A percentile compares a stretch with the other conserved stretches of the same genome.
phyloP scores from a whole-genome alignment of 2,797 vertebrate species.

The Gymnoscopelus microlampas region DNA sequence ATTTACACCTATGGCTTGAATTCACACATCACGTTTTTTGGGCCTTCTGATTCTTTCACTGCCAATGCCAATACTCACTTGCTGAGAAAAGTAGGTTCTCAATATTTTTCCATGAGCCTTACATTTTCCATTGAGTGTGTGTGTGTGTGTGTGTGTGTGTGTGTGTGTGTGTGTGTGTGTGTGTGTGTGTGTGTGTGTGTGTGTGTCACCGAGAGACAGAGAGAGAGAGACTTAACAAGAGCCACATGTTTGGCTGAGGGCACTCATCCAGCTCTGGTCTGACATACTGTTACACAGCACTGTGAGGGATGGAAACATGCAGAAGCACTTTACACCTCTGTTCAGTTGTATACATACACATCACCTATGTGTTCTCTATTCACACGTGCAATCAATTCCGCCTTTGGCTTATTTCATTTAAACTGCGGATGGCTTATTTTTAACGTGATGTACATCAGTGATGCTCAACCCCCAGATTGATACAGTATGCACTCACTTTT shows the following conservation, averaged over 20 bases:
- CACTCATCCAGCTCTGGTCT: slow-evolving; percentile 53
- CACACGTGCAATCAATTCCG: slow-evolving; percentile 10
- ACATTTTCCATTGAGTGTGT: slow-evolving; percentile 60
- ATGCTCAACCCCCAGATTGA: no score
- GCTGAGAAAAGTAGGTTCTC: slow-evolving; percentile 60
- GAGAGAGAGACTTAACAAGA: slow-evolving; percentile 76
- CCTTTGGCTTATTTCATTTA: slow-evolving; percentile 10
- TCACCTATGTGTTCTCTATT: slow-evolving; percentile 28
- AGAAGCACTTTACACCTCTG: slow-evolving; percentile 37
- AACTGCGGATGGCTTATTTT: slow-evolving; percentile 10
- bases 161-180: slow-evolving; percentile 21
- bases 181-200: not conserved
- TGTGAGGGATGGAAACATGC: slow-evolving; percentile 36
- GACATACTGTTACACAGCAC: slow-evolving; percentile 36
- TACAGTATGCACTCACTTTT: no score
- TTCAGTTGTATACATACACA: slow-evolving; percentile 34
- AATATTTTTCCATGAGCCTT: slow-evolving; percentile 72
- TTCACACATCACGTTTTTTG: slow-evolving; percentile 30
- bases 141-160: slow-evolving; percentile 4
- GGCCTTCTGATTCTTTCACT: slow-evolving; percentile 35
- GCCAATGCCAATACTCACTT: slow-evolving; percentile 60
- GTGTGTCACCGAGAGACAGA: slow-evolving; percentile 19
- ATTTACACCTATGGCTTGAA: slow-evolving; percentile 41
- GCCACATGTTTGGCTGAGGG: slow-evolving; percentile 75
- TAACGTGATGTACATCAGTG: not conserved